Evolutionary conservation across 2,797 vertebrate genomes (phyloP).

Genomic region (Mallotus villosus): DNA sequence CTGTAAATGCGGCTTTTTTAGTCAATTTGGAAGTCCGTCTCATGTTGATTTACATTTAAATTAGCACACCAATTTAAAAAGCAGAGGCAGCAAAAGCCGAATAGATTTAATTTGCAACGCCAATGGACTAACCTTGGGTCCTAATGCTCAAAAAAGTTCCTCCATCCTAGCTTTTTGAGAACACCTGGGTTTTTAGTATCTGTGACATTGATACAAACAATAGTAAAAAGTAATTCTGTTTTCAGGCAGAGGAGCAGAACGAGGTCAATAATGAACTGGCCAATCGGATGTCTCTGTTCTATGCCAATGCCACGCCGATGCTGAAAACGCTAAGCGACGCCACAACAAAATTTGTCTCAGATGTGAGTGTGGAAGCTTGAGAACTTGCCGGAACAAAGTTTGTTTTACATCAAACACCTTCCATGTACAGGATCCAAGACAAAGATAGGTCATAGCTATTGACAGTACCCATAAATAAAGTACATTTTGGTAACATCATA

Average conservation of each 20-base stretch:
- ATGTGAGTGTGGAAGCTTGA: conserved; percentile 73
- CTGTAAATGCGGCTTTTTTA: not conserved
- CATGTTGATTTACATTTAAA: not conserved
- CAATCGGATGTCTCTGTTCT: conserved; percentile 99
- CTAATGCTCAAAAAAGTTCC: not conserved
- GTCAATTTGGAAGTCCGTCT: not conserved
- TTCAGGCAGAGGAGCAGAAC: conserved; percentile 85
- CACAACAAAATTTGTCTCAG: conserved; percentile 94
- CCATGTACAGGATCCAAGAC: not conserved
- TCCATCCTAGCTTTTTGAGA: too few relatives aligned
- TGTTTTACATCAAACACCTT: not conserved
- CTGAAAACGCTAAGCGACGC: conserved; percentile 96
- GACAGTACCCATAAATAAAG: not conserved
- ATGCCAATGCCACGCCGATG: conserved; percentile 94
- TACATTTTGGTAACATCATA: not conserved
- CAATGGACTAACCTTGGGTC: not conserved
- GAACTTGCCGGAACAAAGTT: not conserved
- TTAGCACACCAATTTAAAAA: not conserved
- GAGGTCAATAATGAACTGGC: conserved; percentile 98
- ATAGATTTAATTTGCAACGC: not conserved
- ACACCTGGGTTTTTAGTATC: too few relatives aligned
- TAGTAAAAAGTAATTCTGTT: conserved; percentile 17
- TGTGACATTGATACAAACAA: not conserved
- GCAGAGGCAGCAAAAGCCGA: not conserved
- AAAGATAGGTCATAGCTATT: not conserved